Percentiles rank a stretch among this genome's conserved stretches.
Evolutionary conservation across 1,140 invertebrate species (phyloP).

Genomic region (Pentalonia nigronervosa): DNA sequence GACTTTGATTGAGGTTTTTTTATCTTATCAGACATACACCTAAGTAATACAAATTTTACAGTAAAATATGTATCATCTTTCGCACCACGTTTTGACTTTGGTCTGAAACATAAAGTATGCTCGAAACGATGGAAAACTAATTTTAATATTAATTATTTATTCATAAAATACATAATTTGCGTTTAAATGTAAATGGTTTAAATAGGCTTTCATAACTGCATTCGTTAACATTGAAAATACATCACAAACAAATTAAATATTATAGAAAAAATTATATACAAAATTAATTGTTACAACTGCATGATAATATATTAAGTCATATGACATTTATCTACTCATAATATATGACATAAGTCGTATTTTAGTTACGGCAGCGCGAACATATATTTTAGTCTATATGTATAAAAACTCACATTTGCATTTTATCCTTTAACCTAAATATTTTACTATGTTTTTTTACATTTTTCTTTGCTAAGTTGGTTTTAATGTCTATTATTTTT

Average conservation of each 20-base stretch:
- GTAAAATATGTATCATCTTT: neutral
- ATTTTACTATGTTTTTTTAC: neutral
- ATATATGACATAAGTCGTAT: neutral
- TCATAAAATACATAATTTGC: too few species aligned
- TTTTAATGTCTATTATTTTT: slow-evolving; percentile 26
- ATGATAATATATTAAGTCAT: neutral
- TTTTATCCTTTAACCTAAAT: neutral
- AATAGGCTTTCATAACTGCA: too few species aligned
- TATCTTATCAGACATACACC: neutral
- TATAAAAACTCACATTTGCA: neutral
- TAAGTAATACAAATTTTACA: neutral
- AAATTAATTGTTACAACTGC: neutral
- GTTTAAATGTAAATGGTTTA: too few species aligned
- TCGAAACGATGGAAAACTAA: neutral
- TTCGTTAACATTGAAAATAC: neutral
- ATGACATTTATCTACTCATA: neutral
- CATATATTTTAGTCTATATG: neutral
- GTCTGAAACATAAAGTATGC: neutral
- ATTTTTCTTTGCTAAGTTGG: neutral
- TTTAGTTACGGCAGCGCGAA: neutral
- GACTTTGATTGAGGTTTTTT: neutral
- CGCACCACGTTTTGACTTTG: neutral
- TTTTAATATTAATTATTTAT: too few species aligned
- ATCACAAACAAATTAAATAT: neutral
- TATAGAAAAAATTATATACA: neutral